A percentile compares a stretch with the other conserved stretches of the same genome.
Conservation (phyloP, 2,888 invertebrate genomes). For the Sphecodes monilicornis region DNA sequence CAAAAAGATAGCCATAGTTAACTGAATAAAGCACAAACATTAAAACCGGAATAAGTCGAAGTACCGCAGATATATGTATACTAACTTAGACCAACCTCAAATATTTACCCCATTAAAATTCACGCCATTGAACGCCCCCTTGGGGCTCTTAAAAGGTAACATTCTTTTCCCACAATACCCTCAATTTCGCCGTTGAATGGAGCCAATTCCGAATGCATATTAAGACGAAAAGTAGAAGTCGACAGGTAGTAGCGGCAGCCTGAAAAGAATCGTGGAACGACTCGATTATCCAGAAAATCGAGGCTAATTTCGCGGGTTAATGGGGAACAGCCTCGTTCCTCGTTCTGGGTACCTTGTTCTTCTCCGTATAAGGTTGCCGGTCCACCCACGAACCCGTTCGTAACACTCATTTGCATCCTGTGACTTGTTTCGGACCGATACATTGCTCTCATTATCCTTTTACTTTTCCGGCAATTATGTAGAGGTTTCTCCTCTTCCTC, state of each 20-base stretch:
- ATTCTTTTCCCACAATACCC: constrained; percentile 2
- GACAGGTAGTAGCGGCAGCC: constrained; percentile 1
- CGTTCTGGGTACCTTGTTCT: not conserved
- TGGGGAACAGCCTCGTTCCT: constrained; percentile 41
- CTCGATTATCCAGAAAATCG: constrained; percentile 52
- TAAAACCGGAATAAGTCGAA: not conserved
- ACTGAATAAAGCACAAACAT: not conserved
- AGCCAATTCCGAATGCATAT: constrained; percentile 23
- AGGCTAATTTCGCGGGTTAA: constrained; percentile 61
- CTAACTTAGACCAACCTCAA: not conserved
- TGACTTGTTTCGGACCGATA: constrained; percentile 28
- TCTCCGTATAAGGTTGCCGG: constrained; percentile 18
- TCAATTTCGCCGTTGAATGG: constrained; percentile 17
- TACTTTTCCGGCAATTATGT: not conserved
- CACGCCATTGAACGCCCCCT: not conserved
- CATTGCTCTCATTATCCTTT: constrained; percentile 45
- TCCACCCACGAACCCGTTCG: constrained; percentile 30
- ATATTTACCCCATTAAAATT: constrained; percentile 16
- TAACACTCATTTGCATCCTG: constrained; percentile 40
- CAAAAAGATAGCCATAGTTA: too few species aligned
- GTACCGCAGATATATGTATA: not conserved
- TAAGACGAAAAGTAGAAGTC: constrained; percentile 13
- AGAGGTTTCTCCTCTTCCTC: not conserved
- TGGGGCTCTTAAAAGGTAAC: not conserved
- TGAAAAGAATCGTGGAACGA: constrained; percentile 20